These are phyloP conservation scores for Eidolon helvum DNA, from an alignment of 2,113 vertebrate species.

Conservation along the genomic window DNA sequence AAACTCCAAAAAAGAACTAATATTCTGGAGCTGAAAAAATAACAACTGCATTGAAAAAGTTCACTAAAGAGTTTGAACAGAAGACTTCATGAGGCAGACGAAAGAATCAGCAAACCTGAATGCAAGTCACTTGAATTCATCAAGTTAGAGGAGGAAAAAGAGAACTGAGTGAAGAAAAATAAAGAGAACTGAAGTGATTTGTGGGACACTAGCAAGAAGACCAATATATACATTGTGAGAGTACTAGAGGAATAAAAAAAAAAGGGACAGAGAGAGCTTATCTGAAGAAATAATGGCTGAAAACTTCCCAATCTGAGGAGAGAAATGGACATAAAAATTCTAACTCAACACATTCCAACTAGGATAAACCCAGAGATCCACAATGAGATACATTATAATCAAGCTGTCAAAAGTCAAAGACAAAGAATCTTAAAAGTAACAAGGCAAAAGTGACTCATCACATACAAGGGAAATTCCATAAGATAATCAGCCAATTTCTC, in stretches of 20 bases:
- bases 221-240: neutral
- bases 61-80: neutral
- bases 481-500: neutral
- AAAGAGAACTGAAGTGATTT: neutral
- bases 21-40: neutral
- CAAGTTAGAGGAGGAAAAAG: neutral
- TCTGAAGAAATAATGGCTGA: neutral
- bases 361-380: neutral
- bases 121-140: neutral
- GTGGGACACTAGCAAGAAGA: neutral
- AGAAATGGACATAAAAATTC: conserved; percentile 4
- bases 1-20: neutral
- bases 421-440: neutral
- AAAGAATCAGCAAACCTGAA: neutral
- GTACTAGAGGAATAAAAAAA: neutral
- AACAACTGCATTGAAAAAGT: neutral
- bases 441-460: neutral
- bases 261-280: neutral
- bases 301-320: neutral
- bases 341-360: neutral
- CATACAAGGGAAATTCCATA: neutral
- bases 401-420: neutral
- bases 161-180: neutral
- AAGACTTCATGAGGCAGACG: neutral
- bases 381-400: neutral